These are phyloP conservation scores for Polyergus mexicanus DNA, from an alignment of 1,140 invertebrate species.

Conservation along the genomic window DNA sequence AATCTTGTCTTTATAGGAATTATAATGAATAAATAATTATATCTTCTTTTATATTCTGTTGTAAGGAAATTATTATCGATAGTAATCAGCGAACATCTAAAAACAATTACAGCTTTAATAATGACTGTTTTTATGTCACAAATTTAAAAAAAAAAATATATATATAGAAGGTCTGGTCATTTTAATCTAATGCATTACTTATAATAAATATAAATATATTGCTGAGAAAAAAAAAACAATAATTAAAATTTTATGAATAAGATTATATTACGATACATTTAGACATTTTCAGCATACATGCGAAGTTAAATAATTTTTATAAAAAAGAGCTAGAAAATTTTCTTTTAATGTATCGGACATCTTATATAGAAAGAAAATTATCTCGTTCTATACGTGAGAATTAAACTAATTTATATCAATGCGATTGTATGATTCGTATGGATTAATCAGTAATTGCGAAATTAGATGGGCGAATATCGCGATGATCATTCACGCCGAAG, in stretches of 20 bases:
- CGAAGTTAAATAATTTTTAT: not conserved
- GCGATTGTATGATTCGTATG: not conserved
- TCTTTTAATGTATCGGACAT: not conserved
- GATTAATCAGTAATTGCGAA: slow-evolving; percentile 45
- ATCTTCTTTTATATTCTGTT: not conserved
- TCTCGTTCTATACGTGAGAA: not conserved
- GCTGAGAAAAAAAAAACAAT: no score
- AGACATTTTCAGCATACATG: not conserved
- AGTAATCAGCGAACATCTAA: slow-evolving; percentile 18
- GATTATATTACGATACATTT: not conserved
- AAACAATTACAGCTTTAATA: slow-evolving; percentile 10
- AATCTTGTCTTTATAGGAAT: not conserved
- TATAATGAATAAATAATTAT: slow-evolving; percentile 23
- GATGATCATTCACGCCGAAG: slow-evolving; percentile 4
- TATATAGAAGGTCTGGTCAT: not conserved
- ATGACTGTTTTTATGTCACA: not conserved
- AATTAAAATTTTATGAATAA: not conserved
- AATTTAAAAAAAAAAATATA: slow-evolving; percentile 3
- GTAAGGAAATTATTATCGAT: not conserved
- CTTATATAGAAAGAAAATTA: not conserved
- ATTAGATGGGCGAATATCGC: slow-evolving; percentile 42
- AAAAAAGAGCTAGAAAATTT: not conserved
- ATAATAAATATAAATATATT: not conserved
- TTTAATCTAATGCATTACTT: not conserved
- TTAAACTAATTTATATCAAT: not conserved